phyloP scores from a whole-genome alignment of 2,888 invertebrate genomes.

The Amphipyra tragopoginis region DNA sequence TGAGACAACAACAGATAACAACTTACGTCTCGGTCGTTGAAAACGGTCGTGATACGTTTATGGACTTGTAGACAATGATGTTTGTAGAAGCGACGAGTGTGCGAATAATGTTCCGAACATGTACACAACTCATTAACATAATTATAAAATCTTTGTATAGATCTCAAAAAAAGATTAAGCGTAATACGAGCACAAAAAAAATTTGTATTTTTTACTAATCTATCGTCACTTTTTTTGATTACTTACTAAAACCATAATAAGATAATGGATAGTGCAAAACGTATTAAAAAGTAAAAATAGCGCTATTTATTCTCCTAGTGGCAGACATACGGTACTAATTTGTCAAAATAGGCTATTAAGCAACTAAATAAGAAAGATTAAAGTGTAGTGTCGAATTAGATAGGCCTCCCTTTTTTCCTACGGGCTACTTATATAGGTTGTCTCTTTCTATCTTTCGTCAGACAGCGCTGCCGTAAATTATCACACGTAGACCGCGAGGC shows the following conservation, averaged over 20 bases:
- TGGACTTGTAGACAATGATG: too few species aligned
- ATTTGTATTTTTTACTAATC: too few species aligned
- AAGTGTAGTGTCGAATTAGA: conserved; percentile 52
- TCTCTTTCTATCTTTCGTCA: conserved; percentile 63
- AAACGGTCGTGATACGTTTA: too few species aligned
- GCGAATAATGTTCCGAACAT: too few species aligned
- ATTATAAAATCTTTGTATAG: too few species aligned
- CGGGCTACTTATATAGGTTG: conserved; percentile 9
- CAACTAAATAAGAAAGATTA: conserved; percentile 66
- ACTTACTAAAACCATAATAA: neutral
- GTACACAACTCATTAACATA: too few species aligned
- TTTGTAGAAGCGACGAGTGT: too few species aligned
- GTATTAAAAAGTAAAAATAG: conserved; percentile 66
- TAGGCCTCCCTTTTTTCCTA: conserved; percentile 71
- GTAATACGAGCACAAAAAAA: too few species aligned
- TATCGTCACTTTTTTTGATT: too few species aligned
- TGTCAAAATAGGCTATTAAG: conserved; percentile 87
- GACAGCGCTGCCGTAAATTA: conserved; percentile 64
- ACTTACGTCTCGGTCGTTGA: too few species aligned
- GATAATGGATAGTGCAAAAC: conserved; percentile 50
- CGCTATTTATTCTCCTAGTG: conserved; percentile 75
- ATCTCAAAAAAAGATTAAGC: too few species aligned
- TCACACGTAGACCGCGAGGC: conserved; percentile 77
- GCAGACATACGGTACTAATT: conserved; percentile 84
- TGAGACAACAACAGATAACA: too few species aligned